phyloP scores from a whole-genome alignment of 2,113 vertebrate genomes.

The Solea solea region DNA sequence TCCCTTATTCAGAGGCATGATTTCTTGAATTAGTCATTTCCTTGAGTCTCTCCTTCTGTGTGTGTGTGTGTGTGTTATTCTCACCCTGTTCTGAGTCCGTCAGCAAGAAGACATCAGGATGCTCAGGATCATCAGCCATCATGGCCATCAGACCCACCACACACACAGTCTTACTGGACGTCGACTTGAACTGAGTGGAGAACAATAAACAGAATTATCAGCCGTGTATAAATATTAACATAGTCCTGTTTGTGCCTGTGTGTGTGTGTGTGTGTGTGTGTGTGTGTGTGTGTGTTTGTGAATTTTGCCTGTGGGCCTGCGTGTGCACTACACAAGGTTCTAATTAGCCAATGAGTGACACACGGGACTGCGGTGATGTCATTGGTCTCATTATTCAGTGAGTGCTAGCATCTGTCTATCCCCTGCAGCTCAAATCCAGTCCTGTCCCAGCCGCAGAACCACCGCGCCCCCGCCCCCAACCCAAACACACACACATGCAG shows the following conservation, averaged over 20 bases:
- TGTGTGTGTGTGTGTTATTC: slow-evolving; percentile 22
- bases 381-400: slow-evolving; percentile 66
- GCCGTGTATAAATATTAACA: slow-evolving; percentile 22
- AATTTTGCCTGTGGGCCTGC: slow-evolving; percentile 7
- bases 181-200: slow-evolving; percentile 92
- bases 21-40: slow-evolving; percentile 1
- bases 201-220: slow-evolving; percentile 11
- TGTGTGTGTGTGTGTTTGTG: slow-evolving; percentile 8
- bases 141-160: slow-evolving; percentile 97
- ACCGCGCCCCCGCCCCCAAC: neutral
- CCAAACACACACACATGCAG: neutral
- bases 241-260: slow-evolving; percentile 1
- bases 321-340: slow-evolving; percentile 58
- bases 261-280: slow-evolving; percentile 23
- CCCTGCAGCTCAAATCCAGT: neutral
- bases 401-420: slow-evolving; percentile 76
- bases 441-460: slow-evolving; percentile 12
- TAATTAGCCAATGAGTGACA: slow-evolving; percentile 71
- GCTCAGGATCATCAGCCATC: slow-evolving; percentile 97
- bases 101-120: slow-evolving; percentile 93
- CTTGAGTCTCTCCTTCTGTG: neutral
- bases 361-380: slow-evolving; percentile 70
- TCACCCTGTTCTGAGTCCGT: slow-evolving; percentile 97
- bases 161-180: slow-evolving; percentile 90
- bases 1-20: neutral